Percentiles rank a stretch among this genome's conserved stretches.
Evolutionary conservation across 2,113 vertebrate species (phyloP).

Genomic region (Mus pahari): DNA sequence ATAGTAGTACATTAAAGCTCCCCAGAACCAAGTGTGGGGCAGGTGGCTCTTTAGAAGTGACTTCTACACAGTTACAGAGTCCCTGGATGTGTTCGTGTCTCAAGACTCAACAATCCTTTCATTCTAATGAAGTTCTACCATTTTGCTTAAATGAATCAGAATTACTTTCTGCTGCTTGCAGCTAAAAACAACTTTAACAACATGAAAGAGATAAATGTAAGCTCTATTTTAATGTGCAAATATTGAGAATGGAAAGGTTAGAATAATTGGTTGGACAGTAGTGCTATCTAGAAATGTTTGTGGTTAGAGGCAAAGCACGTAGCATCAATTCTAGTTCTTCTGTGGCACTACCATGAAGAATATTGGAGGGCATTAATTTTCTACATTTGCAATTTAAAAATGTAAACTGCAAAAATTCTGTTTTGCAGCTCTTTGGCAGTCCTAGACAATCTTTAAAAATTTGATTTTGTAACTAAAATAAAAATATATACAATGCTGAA

Average conservation of each 20-base stretch:
- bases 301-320: neutral
- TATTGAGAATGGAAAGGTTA: neutral
- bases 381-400: conserved; percentile 10
- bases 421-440: neutral
- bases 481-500: neutral
- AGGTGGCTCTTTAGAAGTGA: neutral
- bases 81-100: neutral
- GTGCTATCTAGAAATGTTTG: conserved; percentile 16
- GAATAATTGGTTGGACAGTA: neutral
- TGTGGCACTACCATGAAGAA: neutral
- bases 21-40: neutral
- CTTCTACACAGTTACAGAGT: neutral
- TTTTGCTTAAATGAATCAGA: conserved; percentile 25
- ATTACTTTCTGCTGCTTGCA: conserved; percentile 31
- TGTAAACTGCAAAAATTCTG: neutral
- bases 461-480: neutral
- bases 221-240: conserved; percentile 40
- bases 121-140: neutral
- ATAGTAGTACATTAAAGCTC: neutral
- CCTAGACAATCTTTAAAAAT: neutral
- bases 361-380: conserved; percentile 4
- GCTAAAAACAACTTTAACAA: neutral
- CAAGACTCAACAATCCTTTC: neutral
- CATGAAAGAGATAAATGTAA: neutral
- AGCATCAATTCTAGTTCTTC: neutral